Conservation (phyloP, 2,113 vertebrate species). For the human region DNA sequence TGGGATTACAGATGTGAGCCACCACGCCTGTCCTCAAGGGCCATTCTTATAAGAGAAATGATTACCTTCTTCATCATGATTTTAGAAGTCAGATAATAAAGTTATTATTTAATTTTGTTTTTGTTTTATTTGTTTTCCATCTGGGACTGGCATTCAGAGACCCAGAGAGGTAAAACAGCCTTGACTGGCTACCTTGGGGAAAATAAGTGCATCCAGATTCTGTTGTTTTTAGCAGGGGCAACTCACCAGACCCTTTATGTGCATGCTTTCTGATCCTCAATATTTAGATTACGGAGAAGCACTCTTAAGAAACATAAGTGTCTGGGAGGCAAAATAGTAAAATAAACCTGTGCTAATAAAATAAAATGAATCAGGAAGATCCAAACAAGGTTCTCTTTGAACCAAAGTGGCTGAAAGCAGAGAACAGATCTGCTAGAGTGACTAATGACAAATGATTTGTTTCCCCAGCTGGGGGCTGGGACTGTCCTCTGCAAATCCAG, state of each 20-base stretch:
- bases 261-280: slow-evolving; percentile 13
- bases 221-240: not conserved
- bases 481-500: not conserved
- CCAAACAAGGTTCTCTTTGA: not conserved
- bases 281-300: slow-evolving; percentile 29
- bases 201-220: slow-evolving; percentile 26
- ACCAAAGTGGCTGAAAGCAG: not conserved
- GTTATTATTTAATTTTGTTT: not conserved
- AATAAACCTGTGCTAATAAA: slow-evolving; percentile 30
- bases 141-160: not conserved
- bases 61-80: slow-evolving; percentile 2
- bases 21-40: too few species aligned
- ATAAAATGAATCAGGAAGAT: not conserved
- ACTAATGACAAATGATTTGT: not conserved
- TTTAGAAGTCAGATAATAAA: not conserved
- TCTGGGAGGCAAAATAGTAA: slow-evolving; percentile 32
- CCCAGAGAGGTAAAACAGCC: not conserved
- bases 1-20: too few species aligned
- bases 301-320: slow-evolving; percentile 4
- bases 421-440: not conserved
- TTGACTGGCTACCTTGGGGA: not conserved
- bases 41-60: not conserved
- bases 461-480: not conserved
- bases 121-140: not conserved
- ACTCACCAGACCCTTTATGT: not conserved